phyloP scores from a whole-genome alignment of 2,797 vertebrate species.

The Pelochelys cantorii region DNA sequence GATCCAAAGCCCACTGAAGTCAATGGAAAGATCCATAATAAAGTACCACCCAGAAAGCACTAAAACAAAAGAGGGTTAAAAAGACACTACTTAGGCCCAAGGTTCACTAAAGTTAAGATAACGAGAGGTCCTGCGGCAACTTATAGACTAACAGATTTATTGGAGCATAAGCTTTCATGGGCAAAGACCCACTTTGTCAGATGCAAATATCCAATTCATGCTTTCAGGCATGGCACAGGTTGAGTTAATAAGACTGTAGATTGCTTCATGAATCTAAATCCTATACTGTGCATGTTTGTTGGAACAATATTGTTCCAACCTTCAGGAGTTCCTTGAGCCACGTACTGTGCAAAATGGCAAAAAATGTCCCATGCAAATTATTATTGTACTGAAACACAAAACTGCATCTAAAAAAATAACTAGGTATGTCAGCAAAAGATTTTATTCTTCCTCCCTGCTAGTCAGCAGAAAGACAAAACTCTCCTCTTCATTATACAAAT shows the following conservation, averaged over 20 bases:
- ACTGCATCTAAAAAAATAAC: not conserved
- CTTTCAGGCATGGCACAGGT: not conserved
- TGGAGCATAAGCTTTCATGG: too few species aligned
- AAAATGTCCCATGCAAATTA: constrained; percentile 37
- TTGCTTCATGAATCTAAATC: constrained; percentile 2
- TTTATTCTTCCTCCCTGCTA: not conserved
- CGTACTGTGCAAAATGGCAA: constrained; percentile 13
- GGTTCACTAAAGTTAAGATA: not conserved
- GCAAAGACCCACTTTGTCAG: too few species aligned
- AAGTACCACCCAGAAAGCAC: not conserved
- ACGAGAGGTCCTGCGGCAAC: too few species aligned
- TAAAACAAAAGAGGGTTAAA: constrained; percentile 12
- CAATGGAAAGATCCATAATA: constrained; percentile 24
- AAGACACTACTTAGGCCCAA: not conserved
- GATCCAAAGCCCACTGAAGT: not conserved
- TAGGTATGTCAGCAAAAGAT: not conserved
- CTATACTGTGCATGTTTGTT: not conserved
- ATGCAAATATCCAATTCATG: not conserved
- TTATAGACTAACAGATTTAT: too few species aligned
- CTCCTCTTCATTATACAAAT: not conserved
- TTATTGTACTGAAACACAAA: not conserved
- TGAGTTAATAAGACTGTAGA: not conserved
- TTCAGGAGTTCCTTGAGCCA: not conserved
- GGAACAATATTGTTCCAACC: constrained; percentile 9
- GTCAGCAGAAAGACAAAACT: not conserved